phyloP scores from a whole-genome alignment of 2,797 vertebrate genomes.

The Synanceia verrucosa region DNA sequence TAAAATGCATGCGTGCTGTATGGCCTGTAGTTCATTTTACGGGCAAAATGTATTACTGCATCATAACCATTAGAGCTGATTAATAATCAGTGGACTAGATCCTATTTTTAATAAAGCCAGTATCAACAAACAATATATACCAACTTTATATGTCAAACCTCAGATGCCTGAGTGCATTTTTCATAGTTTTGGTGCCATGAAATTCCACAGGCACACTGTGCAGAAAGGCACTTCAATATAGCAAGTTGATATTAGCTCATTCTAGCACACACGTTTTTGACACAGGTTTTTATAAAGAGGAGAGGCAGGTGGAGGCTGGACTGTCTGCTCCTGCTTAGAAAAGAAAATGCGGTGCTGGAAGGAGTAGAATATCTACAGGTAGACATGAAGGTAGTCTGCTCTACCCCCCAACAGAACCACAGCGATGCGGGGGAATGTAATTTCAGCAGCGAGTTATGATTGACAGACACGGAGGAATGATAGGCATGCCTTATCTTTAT shows the following conservation, averaged over 20 bases:
- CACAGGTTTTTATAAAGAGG: slow-evolving; percentile 26
- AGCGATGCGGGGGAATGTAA: slow-evolving; percentile 29
- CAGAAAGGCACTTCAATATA: neutral
- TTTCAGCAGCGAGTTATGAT: slow-evolving; percentile 65
- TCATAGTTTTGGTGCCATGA: neutral
- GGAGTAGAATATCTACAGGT: slow-evolving; percentile 17
- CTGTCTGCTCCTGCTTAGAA: neutral
- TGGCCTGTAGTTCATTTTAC: neutral
- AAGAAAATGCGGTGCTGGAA: slow-evolving; percentile 11
- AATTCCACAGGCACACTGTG: neutral
- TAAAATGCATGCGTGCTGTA: neutral
- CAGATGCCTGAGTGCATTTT: neutral
- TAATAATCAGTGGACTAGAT: neutral
- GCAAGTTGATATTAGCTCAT: slow-evolving; percentile 10
- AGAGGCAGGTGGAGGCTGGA: slow-evolving; percentile 4
- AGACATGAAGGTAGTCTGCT: slow-evolving; percentile 9
- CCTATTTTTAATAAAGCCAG: neutral
- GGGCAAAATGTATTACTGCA: neutral
- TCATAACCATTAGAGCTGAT: neutral
- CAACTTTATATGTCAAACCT: neutral
- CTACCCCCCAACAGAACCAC: slow-evolving; percentile 19
- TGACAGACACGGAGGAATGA: slow-evolving; percentile 65
- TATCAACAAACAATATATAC: neutral
- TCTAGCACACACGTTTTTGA: slow-evolving; percentile 15
- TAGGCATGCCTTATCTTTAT: slow-evolving; percentile 66